Conservation (phyloP, 2,888 invertebrate genomes). For the Calameuta pallipes region DNA sequence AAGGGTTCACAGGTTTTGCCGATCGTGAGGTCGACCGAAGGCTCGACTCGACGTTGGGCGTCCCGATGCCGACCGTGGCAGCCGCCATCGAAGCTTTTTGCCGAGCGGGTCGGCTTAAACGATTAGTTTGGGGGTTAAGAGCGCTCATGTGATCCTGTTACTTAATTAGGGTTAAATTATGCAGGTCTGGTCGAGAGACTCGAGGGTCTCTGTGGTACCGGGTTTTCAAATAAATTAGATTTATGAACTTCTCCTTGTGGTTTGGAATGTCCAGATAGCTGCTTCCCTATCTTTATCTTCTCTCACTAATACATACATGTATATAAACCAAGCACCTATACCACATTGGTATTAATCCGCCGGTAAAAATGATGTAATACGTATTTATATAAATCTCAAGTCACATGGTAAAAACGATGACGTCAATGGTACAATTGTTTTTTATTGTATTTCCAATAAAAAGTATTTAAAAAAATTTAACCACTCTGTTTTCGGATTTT, state of each 20-base stretch:
- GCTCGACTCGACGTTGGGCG: neutral
- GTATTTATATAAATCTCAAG: neutral
- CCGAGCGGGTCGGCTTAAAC: conserved; percentile 28
- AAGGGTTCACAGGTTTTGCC: conserved; percentile 29
- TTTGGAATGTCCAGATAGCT: neutral
- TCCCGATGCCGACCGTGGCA: conserved; percentile 1
- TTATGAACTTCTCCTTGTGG: conserved; percentile 10
- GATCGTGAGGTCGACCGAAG: conserved; percentile 29
- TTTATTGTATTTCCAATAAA: neutral
- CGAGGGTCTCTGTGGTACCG: conserved; percentile 1
- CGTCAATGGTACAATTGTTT: neutral
- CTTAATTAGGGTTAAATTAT: conserved; percentile 48
- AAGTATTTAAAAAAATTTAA: no score
- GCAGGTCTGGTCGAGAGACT: conserved; percentile 36
- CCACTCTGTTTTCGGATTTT: neutral
- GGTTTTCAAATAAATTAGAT: conserved; percentile 27
- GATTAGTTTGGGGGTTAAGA: conserved; percentile 42
- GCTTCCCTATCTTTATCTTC: neutral
- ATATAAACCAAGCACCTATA: neutral
- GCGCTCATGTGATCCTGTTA: conserved; percentile 39
- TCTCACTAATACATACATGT: neutral
- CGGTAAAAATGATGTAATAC: neutral
- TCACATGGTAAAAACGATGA: neutral
- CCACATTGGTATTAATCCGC: neutral
- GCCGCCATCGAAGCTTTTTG: conserved; percentile 31